phyloP scores from a whole-genome alignment of 2,113 vertebrate genomes.

The Cromileptes altivelis region DNA sequence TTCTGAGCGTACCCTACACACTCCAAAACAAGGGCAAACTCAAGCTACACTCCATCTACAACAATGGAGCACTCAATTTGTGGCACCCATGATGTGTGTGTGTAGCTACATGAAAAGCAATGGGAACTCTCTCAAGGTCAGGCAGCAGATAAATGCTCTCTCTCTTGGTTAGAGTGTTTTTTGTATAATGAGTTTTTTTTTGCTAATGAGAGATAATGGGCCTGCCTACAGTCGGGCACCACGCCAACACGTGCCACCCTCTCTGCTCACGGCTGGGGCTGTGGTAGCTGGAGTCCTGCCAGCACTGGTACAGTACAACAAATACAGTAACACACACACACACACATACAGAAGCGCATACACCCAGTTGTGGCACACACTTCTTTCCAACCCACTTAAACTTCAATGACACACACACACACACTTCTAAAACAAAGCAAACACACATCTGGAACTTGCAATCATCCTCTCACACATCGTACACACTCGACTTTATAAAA shows the following conservation, averaged over 20 bases:
- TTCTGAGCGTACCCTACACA: conserved; percentile 71
- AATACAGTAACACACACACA: conserved; percentile 69
- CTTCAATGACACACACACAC: conserved; percentile 32
- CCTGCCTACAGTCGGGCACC: conserved; percentile 81
- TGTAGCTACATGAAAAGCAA: conserved; percentile 71
- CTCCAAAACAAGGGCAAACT: conserved; percentile 79
- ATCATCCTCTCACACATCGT: neutral
- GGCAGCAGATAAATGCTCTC: conserved; percentile 77
- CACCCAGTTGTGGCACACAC: conserved; percentile 52
- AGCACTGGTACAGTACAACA: conserved; percentile 74
- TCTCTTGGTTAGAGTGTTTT: conserved; percentile 76
- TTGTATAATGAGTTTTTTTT: conserved; percentile 80
- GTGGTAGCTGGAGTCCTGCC: conserved; percentile 79
- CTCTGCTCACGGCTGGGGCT: conserved; percentile 75
- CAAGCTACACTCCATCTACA: conserved; percentile 53
- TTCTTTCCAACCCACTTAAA: conserved; percentile 25
- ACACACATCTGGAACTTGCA: conserved; percentile 63
- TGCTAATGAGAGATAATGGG: conserved; percentile 86
- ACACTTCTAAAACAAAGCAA: neutral
- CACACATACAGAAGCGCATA: conserved; percentile 27
- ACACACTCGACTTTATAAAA: conserved; percentile 10
- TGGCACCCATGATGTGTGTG: conserved; percentile 44
- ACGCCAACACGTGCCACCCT: conserved; percentile 77
- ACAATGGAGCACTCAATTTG: conserved; percentile 59
- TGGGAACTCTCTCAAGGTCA: conserved; percentile 83